A percentile compares a stretch with the other conserved stretches of the same genome.
phyloP scores from a whole-genome alignment of 2,888 invertebrate genomes.

The Adelognathus sp. region DNA sequence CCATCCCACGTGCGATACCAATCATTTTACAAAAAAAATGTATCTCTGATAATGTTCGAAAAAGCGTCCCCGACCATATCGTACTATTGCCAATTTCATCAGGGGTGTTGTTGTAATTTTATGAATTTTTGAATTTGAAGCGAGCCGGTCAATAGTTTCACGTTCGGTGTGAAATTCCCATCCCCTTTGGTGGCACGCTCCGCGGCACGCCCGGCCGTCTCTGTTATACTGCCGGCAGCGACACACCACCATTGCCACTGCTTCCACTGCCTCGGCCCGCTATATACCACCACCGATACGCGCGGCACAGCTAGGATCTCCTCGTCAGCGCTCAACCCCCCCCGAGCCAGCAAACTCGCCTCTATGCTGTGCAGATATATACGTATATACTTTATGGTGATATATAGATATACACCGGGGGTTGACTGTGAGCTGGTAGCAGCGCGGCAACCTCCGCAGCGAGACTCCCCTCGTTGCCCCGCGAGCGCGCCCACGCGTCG shows the following conservation, averaged over 20 bases:
- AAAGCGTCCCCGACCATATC: no score
- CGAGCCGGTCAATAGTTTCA: conserved; percentile 74
- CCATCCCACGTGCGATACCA: background rate
- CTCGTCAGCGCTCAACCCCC: conserved; percentile 57
- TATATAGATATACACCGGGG: no score
- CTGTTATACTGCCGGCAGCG: conserved; percentile 80
- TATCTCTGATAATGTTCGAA: conserved; percentile 66
- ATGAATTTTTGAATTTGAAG: conserved; percentile 62
- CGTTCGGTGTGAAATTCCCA: conserved; percentile 76
- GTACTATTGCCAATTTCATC: conserved; percentile 11
- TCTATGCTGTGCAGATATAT: conserved; percentile 22
- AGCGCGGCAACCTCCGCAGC: conserved; percentile 21
- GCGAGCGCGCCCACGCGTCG: conserved; percentile 57
- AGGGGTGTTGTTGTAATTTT: conserved; percentile 54
- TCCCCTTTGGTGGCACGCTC: conserved; percentile 81
- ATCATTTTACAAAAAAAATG: background rate
- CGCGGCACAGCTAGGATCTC: conserved; percentile 40
- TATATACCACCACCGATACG: conserved; percentile 45
- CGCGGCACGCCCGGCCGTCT: conserved; percentile 81
- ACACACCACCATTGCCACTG: conserved; percentile 69
- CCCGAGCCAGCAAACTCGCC: conserved; percentile 62
- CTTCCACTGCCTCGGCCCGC: conserved; percentile 33
- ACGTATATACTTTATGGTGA: no score
- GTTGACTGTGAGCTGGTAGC: conserved; percentile 38
- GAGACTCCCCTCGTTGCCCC: conserved; percentile 37